A percentile compares a stretch with the other conserved stretches of the same genome.
phyloP scores from a whole-genome alignment of 2,888 invertebrate genomes.

The Epinotia nisella region DNA sequence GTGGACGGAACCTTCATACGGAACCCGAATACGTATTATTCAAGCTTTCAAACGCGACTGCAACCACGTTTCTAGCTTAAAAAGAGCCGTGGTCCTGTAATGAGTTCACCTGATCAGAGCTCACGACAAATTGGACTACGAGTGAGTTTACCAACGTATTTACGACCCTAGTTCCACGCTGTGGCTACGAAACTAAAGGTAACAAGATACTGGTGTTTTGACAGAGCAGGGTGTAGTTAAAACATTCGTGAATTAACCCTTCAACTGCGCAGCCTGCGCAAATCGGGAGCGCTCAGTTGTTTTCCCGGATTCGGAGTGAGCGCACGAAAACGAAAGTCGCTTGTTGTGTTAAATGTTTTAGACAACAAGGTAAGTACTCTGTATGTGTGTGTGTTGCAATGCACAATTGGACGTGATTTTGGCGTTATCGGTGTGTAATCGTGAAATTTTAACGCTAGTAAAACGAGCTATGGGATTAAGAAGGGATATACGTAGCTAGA shows the following conservation, averaged over 20 bases:
- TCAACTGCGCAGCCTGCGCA: slow-evolving; percentile 69
- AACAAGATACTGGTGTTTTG: background rate
- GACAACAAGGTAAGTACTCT: slow-evolving; percentile 63
- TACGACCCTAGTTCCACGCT: background rate
- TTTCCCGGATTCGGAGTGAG: slow-evolving; percentile 56
- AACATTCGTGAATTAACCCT: slow-evolving; percentile 14
- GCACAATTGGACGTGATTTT: background rate
- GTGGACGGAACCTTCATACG: slow-evolving; percentile 42
- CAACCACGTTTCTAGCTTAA: background rate
- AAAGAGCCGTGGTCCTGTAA: background rate
- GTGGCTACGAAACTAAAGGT: background rate
- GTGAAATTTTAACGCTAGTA: background rate
- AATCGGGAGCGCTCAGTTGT: slow-evolving; percentile 65
- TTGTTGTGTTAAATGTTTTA: slow-evolving; percentile 76
- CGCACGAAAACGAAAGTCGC: slow-evolving; percentile 54
- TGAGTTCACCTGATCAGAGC: background rate
- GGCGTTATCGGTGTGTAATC: background rate
- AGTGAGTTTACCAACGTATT: background rate
- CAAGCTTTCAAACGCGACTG: background rate
- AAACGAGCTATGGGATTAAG: background rate
- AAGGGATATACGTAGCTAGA: slow-evolving; percentile 1
- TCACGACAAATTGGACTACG: background rate
- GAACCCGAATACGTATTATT: slow-evolving; percentile 2
- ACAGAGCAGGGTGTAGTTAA: background rate
- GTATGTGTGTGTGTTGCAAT: slow-evolving; percentile 9